Evolutionary conservation across 2,113 vertebrate genomes (phyloP), one percentile per base, ranked within the genome.

Genomic region (Haemorhous mexicanus): DNA sequence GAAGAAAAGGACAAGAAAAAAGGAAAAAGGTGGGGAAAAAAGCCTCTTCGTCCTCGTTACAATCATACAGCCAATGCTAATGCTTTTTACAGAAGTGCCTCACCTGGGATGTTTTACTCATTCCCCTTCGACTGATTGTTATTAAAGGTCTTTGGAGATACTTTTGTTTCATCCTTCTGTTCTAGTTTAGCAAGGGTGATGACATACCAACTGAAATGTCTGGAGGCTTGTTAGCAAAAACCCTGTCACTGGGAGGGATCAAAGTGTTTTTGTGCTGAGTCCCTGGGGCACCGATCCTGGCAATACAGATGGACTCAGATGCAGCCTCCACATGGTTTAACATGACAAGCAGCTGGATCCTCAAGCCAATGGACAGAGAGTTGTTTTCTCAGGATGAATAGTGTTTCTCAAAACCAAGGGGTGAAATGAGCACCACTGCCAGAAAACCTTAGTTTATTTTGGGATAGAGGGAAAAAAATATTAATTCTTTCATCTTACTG

Each of bases 141-240:
- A 96, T 96, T 98, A 98, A 97, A 97, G 93, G 96, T 96, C 96
- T 97, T 97, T 95, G 93, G 94, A 97, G 92, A 96, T 96, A 96
- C 94, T 97, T 94, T 95, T 96, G 90, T 97, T 98, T 97, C 96
- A 97, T 96, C 91, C 90, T 96, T 97, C 96, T 82, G 81, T 96
- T 97, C 97, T 96, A 87, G 84, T 97, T 97, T 94, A 93, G 97
- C 94, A 84, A 88, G 94, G 97, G 96, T 96, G 95, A 97, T 98
- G 97, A 97, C 97, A 98, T 97, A 96, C 97, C 96, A 96, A 93
- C 96, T 95, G 78, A 96, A 97, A 97, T 97, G 97, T 98, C 98
- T 97, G 96, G 97, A 97, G 97, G 96, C 98, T 98, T 98, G 97
- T 98, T 98, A 98, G 98, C 96, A 97, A 97, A 98, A 97, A 90